phyloP scores from a whole-genome alignment of 1,140 invertebrate species.

The Tribolium castaneum region DNA sequence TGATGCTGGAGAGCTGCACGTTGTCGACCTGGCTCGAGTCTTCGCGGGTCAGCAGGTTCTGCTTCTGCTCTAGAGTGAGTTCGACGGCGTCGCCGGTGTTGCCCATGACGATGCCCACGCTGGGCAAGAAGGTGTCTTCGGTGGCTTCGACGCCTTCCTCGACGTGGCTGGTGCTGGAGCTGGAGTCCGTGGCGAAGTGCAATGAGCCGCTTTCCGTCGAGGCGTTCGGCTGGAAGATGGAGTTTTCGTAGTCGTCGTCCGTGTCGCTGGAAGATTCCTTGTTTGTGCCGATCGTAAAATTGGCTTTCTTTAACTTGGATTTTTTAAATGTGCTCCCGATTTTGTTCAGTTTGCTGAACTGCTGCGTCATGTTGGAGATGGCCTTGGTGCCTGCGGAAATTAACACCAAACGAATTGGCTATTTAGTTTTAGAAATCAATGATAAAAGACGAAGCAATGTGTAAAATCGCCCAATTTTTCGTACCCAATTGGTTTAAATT shows the following conservation, averaged over 20 bases:
- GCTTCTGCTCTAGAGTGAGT: slow-evolving; percentile 62
- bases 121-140: slow-evolving; percentile 70
- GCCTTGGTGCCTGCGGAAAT: slow-evolving; percentile 76
- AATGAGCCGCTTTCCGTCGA: slow-evolving; percentile 48
- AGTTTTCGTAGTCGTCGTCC: slow-evolving; percentile 67
- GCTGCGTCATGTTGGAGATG: slow-evolving; percentile 84
- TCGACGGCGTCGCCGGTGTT: slow-evolving; percentile 47
- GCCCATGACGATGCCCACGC: slow-evolving; percentile 75
- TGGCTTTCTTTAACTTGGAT: slow-evolving; percentile 61
- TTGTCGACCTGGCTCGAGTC: slow-evolving; percentile 64
- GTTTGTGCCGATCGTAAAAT: slow-evolving; percentile 66
- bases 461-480: no score
- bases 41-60: slow-evolving; percentile 59
- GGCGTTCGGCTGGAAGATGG: slow-evolving; percentile 65
- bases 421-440: no score
- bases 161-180: slow-evolving; percentile 44
- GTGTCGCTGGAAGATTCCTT: slow-evolving; percentile 63
- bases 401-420: no score
- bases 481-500: no score
- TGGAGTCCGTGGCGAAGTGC: slow-evolving; percentile 43
- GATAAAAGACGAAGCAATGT: no score
- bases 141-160: slow-evolving; percentile 59
- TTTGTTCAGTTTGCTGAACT: slow-evolving; percentile 85
- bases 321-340: slow-evolving; percentile 76
- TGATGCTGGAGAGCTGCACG: slow-evolving; percentile 67